phyloP scores from a whole-genome alignment of 2,113 vertebrate species.

The Laterallus jamaicensis region DNA sequence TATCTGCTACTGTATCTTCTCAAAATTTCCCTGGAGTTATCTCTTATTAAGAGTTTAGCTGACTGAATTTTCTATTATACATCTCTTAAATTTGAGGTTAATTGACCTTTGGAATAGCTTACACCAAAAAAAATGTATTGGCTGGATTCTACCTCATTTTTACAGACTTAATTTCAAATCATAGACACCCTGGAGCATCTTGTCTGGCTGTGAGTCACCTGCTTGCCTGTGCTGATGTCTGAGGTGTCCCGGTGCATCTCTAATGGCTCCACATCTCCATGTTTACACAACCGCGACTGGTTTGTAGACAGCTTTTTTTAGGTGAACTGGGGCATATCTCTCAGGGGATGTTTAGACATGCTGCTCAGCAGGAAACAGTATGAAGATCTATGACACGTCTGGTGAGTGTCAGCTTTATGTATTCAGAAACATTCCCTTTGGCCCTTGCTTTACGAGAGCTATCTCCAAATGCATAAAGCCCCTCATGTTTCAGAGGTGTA shows the following conservation, averaged over 20 bases:
- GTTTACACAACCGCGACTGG: neutral
- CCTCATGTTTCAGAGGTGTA: neutral
- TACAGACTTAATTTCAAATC: neutral
- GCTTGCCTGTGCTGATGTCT: rapidly evolving
- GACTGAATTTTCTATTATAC: neutral
- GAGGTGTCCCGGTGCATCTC: neutral
- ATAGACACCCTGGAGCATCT: neutral
- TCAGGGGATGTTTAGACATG: neutral
- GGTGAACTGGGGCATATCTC: neutral
- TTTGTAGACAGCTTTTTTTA: neutral
- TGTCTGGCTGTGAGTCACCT: neutral
- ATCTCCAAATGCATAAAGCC: neutral
- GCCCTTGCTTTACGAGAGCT: rapidly evolving
- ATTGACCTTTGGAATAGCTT: neutral
- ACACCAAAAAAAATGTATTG: rapidly evolving
- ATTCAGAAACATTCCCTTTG: neutral
- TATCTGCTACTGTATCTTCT: neutral
- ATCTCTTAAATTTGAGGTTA: neutral
- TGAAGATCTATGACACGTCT: neutral
- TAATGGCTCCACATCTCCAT: neutral
- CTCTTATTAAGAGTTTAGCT: neutral
- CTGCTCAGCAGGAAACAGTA: neutral
- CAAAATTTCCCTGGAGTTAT: neutral
- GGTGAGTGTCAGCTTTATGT: neutral
- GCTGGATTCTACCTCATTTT: neutral